Base-by-base conservation (phyloP, 1,140 invertebrate genomes). In the Pachyrhynchus sulphureomaculatus region DNA sequence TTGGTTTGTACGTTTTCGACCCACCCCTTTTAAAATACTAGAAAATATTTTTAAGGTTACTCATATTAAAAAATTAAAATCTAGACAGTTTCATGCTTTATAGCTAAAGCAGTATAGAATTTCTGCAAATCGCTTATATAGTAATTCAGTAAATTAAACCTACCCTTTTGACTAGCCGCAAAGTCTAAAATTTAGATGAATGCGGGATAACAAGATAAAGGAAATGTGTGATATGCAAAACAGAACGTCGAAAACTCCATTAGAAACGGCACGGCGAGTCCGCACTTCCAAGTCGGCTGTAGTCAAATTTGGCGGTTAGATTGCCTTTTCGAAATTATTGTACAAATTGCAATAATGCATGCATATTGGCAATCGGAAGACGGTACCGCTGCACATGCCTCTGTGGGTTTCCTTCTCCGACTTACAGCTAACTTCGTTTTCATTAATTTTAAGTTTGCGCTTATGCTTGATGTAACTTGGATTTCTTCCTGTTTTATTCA, bases 321-420 rank as follows among this genome's bases (percentile, higher is more conserved):
- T 68, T 69, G 66, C 68, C 66, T 71, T 68, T 62, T 68, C 54
- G 66, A 66, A 69, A 71, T 71, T 73, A 72, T 73, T 71, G 67
- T 71, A 73, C 72, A 73, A 73, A 73, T 73, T 73, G 72, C 70
- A 73, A 69, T 73, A 73, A 73, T 73, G 67, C 68, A 73, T 73
- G 72, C 72, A 73, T 72, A 73, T 73, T 73, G 72, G 70, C 70
- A 73, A 73, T 73, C 63, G 71, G 63, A 61, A 68, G 36, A 53
- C 32, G 41, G 23, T 41, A 29, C 33, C 55, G 55, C 32, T 44
- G 36, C 32, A 34, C 29, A 26, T 48, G 15, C 45, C 24, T 26
- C 24, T 48, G 45, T 26, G 45, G 45, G 23, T 18, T 48, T 32
- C 45, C 45, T 45, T 52, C 32, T 33, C 17, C 41, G 20, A 13